Base-by-base conservation (phyloP, 2,888 invertebrate genomes). In the Lagria hirta region DNA sequence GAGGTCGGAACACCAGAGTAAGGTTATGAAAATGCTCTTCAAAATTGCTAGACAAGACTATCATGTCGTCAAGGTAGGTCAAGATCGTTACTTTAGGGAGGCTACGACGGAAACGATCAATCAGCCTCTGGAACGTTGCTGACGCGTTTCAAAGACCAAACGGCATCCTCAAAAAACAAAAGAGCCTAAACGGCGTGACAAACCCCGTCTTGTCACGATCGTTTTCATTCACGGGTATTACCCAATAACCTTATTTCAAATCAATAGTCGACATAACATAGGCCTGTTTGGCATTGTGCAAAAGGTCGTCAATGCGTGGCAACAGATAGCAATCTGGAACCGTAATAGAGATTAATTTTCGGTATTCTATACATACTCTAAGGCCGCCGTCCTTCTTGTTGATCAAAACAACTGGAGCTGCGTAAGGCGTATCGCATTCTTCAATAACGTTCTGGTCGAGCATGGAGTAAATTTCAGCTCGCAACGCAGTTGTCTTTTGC, bases 131-230 rank as follows among this genome's bases (percentile, higher is more conserved):
- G 28, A 61, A 62, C 2, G 55, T 57, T 4, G 60, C 49, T 1
- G 54, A 52, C 2, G 53, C 52, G 27, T 55, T 61, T 7, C 51
- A 36, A 13, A 60, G 35, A 3, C 58, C 56, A 27, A 59, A 60
- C 7, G 57, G 52, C 54, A 57, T 55, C 13, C 49, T 21, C 3
- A 12, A 26, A 33, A 50, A 60, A 4, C 53, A 37, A 32, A 38
- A 58, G 1, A 36, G 28, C 4, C 60, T 58, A 22, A 60, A 57
- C 10, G 57, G 75, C 4, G 49, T 49, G 8, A 51, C 35, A 14
- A 54, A 48, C 3, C 38, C 46, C 3, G 54, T 54, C 29, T 54
- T 50, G 11, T 43, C 43, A 6, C 23, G 11, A 13, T 52, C 51
- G 1, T 24, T 13, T 5, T 8, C 7, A 4, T 26, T 16, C 2